Conservation (phyloP, 2,113 vertebrate genomes). For the Pelusios castaneus region DNA sequence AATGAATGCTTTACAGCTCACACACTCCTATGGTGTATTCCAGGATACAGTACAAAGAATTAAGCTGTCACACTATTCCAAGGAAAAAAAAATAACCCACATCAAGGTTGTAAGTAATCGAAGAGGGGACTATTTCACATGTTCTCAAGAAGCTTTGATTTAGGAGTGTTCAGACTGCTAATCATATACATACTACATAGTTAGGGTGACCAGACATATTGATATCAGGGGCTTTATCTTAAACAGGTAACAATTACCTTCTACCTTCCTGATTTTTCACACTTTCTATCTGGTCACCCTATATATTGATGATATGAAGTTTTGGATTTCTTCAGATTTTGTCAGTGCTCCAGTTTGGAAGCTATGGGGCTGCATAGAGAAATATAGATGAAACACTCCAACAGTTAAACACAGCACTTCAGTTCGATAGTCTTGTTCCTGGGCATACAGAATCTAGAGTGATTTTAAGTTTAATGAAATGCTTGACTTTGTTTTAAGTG, state of each 20-base stretch:
- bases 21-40: fast-evolving
- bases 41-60: not conserved
- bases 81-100: not conserved
- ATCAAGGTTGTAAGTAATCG: not conserved
- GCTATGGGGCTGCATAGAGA: not conserved
- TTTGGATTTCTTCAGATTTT: fast-evolving
- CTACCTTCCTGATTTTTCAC: not conserved
- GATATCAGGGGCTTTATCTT: not conserved
- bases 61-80: not conserved
- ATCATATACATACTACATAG: not conserved
- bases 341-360: fast-evolving
- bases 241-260: not conserved
- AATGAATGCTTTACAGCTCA: not conserved
- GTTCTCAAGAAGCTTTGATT: fast-evolving
- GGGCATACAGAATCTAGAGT: not conserved
- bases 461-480: not conserved
- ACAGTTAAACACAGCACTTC: not conserved
- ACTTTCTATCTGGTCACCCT: not conserved
- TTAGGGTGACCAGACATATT: not conserved
- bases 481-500: fast-evolving
- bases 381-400: not conserved
- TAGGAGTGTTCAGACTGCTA: fast-evolving
- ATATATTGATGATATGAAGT: fast-evolving
- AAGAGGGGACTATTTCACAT: not conserved
- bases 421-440: not conserved